Evolutionary conservation across 1,140 invertebrate genomes (phyloP), one percentile per base, ranked within the genome.

Genomic region (Lysiphlebus fabarum): DNA sequence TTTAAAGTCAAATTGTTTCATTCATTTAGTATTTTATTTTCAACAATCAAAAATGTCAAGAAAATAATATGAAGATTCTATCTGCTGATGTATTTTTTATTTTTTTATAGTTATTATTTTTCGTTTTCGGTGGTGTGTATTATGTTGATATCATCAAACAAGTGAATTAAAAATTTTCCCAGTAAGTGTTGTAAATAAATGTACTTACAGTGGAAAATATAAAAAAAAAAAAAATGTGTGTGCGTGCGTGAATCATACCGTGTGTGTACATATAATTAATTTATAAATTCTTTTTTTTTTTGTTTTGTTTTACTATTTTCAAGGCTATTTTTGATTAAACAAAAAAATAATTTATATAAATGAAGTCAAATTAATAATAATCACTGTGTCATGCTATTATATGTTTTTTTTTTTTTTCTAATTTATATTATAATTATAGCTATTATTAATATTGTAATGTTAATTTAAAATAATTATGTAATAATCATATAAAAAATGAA

Each of bases 201-300:
- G 76, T 80, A 80, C 76, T 78, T 80, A 78, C 77, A 78, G 76
- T 80, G 76, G 74, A 72, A 72, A 78, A 71, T 72, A 72, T 70
- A 70, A 12, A 26, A 50, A 33, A 10, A 7, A 50, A 36, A 41
- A 14, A 57, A 53, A 7, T 69, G 73, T 76, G 72, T 78, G 75
- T 74, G 75, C 76, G 74, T 76, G 61, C 53, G 61, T 58, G 50
- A 48, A 53, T 50, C 43, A 42, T 62, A 26, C 40, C 50, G 54
- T 58, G 50, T 58, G 55, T 61, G 59, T 53, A 36, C 49, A 61
- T 42, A 54, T 50, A 44, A 60, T 56, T 59, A 49, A 56, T 43
- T 53, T 38, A 45, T 36, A 57, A 42, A 51, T 55, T 59, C 17
- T 7, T 34, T 49, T 33, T 14, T n/a, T 7, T 12, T 12, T 47